phyloP scores from a whole-genome alignment of 2,113 vertebrate species.

The Entomyzon cyanotis region DNA sequence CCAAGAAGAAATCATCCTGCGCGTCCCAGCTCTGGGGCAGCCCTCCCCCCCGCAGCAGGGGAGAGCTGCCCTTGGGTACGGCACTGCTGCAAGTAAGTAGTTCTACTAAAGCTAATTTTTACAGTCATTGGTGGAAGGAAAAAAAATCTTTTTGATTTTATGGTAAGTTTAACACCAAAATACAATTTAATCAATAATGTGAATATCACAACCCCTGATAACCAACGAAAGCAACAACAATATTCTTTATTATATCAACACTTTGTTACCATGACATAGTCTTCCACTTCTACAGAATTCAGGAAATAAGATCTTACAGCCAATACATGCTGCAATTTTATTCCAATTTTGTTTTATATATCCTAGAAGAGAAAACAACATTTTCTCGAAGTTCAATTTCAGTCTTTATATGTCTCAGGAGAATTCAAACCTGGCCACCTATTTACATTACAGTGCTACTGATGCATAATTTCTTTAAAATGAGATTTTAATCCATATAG shows the following conservation, averaged over 20 bases:
- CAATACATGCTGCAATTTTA: neutral
- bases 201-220: neutral
- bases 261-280: neutral
- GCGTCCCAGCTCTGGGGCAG: too few species aligned
- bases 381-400: neutral
- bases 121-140: neutral
- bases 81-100: too few species aligned
- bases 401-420: neutral
- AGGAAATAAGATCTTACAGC: neutral
- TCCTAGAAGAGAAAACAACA: neutral
- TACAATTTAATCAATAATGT: slow-evolving; percentile 11
- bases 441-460: neutral
- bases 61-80: too few species aligned
- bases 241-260: neutral
- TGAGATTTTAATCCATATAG: neutral
- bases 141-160: slow-evolving; percentile 11
- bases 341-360: neutral
- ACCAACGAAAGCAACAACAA: slow-evolving; percentile 2
- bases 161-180: slow-evolving; percentile 10
- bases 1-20: too few species aligned
- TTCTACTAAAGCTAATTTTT: slow-evolving; percentile 24
- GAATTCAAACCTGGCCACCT: neutral
- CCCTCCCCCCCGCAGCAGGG: too few species aligned
- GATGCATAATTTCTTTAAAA: neutral
- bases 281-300: neutral